Evolutionary conservation across 2,113 vertebrate genomes (phyloP), one percentile per base, ranked within the genome.

Genomic region (Apus apus): DNA sequence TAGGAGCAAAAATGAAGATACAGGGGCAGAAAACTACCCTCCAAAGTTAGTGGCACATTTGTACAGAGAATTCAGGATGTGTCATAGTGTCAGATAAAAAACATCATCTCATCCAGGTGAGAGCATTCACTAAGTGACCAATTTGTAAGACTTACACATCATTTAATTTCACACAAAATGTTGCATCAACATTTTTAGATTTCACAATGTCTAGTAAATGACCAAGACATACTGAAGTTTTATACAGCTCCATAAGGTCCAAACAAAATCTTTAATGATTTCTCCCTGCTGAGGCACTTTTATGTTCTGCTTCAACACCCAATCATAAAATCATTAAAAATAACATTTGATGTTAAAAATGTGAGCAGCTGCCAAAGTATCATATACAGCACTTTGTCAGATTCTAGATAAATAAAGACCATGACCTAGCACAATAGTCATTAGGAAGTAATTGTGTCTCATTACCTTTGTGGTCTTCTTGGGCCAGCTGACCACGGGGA

Each of bases 401-500:
- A 54, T 56, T 34, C 38, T 0, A 72, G 79, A 58, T 13, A 83
- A 77, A 88, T 3, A 38, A 90, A 77, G 27, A 60, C 30, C 32
- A 72, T 64, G 64, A 14, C 5, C 30, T 29, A 46, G 56, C 65
- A 77, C 26, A 56, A 66, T 60, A 95, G 9, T 11, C 27, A 72
- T 50, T 29, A 73, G 38, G 20, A 68, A 86, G 5, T 13, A 67
- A 90, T 23, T 72, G 50, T 15, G 26, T 84, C 67, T 82, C 66
- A 88, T 97, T 98, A 99, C 99, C 99, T 99, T 99, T 88, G 97
- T 36, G 11, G 97, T 97, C 97, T 99, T 99, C 98, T 99, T 99
- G 36, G 99, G 98, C 99, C 99, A 99, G 88, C 97, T 98, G 83
- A 99, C 99, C 76, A 99, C 98, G 8, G 99, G 99, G 90, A 99